Base-by-base conservation (phyloP, 64 coral and sea anemone genomes). In the Pocillopora damicornis region DNA sequence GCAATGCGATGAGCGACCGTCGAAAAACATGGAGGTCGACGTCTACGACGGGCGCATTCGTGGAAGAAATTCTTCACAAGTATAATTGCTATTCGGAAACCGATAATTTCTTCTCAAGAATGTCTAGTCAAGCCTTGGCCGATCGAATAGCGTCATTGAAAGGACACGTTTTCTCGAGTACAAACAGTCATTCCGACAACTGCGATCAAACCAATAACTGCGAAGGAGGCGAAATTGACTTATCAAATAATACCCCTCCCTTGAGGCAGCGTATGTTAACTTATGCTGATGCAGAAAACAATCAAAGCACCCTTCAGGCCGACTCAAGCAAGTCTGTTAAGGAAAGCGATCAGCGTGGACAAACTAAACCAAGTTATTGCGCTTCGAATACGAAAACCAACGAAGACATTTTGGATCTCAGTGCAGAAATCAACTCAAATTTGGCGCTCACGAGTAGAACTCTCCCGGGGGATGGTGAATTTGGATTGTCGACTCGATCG, bases 161-260 rank as follows among this genome's bases (percentile, higher is more conserved):
- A 61, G 89, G 69, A 34, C 89, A 91, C 16, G 89, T 86, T 57
- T 91, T 91, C 77, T 91, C 90, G 2, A 87, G 80, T 91, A 60
- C 90, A 91, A 91, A 91, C 67, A 91, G 65, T 60, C 30, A 75
- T 72, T 25, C 63, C 71, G 75, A 35, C 42, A 56, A 60, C 45
- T 60, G 74, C 64, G 82, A 91, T 65, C 90, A 91, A 87, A 73
- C 83, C 90, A 91, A 91, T 91, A 86, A 74, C 62, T 30, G 34
- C 34, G 76, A 56, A 72, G 76, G 67, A 69, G 79, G 73, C 60
- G 69, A 78, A 61, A 91, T 79, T 66, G 83, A 87, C 83, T 91
- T 85, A 76, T 91, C 90, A 87, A 73, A 76, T 37, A 89, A 77
- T 60, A 69, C 90, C 74, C 90, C 90, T 74, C 63, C 81, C 82